Conservation (phyloP, 2,113 vertebrate species). For the Sinosuthora webbiana region DNA sequence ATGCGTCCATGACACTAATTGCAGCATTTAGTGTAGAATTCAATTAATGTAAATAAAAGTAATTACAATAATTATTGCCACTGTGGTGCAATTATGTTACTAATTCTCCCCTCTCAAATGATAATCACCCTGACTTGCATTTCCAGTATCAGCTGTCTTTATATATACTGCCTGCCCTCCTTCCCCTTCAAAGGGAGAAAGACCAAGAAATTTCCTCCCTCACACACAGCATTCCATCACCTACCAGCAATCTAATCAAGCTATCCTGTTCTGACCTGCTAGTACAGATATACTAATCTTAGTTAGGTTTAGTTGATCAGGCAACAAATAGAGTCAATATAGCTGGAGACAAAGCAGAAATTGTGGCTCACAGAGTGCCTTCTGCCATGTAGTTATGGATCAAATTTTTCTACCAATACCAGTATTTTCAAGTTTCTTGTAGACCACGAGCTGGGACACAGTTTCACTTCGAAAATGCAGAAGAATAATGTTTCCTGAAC, state of each 20-base stretch:
- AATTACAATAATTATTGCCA: constrained; percentile 53
- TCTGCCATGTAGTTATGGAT: neutral
- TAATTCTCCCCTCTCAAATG: constrained; percentile 22
- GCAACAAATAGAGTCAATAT: neutral
- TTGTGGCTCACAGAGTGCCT: neutral
- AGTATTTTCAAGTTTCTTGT: neutral
- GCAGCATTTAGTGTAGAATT: constrained; percentile 7
- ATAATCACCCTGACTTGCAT: neutral
- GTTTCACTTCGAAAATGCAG: neutral
- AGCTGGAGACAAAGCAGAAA: neutral
- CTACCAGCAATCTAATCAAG: neutral
- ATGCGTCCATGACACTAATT: constrained; percentile 28
- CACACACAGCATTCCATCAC: neutral
- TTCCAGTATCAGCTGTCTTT: neutral
- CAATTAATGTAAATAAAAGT: constrained; percentile 50
- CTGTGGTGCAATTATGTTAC: constrained; percentile 4
- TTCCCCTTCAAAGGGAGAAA: neutral
- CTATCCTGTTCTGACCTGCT: neutral
- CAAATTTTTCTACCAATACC: neutral
- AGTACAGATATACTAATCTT: neutral
- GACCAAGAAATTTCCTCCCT: neutral
- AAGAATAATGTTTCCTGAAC: neutral
- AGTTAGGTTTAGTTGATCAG: neutral
- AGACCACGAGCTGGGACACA: neutral
- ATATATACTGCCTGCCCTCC: neutral